Percentiles rank a stretch among this genome's conserved stretches.
These are phyloP conservation scores for Pandion haliaetus DNA, from an alignment of 2,113 vertebrate genomes.

Conservation along the genomic window DNA sequence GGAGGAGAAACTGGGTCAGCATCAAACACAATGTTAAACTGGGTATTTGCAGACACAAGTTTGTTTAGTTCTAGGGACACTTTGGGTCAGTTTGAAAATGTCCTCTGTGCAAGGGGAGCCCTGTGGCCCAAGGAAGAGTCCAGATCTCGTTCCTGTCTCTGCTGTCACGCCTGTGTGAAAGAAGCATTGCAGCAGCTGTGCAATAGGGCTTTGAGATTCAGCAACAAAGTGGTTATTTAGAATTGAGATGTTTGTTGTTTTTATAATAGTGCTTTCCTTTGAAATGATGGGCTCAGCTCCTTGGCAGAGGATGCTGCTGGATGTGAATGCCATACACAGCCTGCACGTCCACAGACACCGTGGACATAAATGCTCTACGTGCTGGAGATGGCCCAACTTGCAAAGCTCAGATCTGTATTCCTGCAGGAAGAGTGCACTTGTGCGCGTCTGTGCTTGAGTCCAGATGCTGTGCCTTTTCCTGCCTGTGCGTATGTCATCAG, in stretches of 20 bases:
- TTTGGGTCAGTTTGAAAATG: neutral
- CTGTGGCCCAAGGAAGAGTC: neutral
- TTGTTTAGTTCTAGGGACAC: neutral
- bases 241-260: neutral
- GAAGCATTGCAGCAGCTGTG: neutral
- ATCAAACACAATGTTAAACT: accelerated
- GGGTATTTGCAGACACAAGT: neutral
- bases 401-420: neutral
- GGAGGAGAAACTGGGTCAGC: neutral
- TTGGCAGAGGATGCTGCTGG: neutral
- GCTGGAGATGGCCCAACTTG: neutral
- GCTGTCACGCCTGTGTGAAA: neutral
- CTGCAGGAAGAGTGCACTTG: neutral
- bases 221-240: neutral
- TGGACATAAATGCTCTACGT: accelerated
- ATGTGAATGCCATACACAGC: neutral
- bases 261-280: neutral
- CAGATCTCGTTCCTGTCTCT: neutral
- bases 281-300: neutral
- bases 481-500: neutral
- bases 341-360: neutral
- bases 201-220: neutral
- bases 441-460: neutral
- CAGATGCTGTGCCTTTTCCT: neutral
- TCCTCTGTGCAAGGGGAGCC: neutral